Evolutionary conservation across 2,888 invertebrate genomes (phyloP).

Genomic region (Polydrusus tereticollis): DNA sequence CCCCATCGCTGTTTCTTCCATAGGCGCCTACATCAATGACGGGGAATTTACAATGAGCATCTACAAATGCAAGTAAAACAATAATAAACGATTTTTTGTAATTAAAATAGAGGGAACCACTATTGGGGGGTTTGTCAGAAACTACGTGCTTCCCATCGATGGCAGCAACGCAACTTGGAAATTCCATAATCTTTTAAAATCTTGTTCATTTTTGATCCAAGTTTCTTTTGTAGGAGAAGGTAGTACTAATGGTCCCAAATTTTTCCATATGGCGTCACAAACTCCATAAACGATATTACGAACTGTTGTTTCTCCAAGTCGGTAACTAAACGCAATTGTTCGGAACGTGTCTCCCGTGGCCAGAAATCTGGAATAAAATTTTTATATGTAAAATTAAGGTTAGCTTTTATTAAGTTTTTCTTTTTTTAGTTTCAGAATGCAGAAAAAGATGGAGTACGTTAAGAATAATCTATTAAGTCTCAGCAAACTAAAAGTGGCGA

Average conservation of each 20-base stretch:
- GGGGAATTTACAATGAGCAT: constrained; percentile 6
- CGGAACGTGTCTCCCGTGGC: no score
- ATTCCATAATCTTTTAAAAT: constrained; percentile 24
- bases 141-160: constrained; percentile 55
- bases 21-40: neutral
- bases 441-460: no score
- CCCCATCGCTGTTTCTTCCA: constrained; percentile 1
- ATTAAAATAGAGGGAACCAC: constrained; percentile 41
- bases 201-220: neutral
- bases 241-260: neutral
- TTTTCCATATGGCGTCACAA: constrained; percentile 2
- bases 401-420: no score
- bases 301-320: constrained; percentile 18
- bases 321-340: constrained; percentile 13
- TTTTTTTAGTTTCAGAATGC: no score
- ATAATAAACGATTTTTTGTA: constrained; percentile 17
- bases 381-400: no score
- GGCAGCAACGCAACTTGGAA: constrained; percentile 50
- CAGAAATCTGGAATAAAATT: no score
- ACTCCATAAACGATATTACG: constrained; percentile 6
- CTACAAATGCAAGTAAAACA: constrained; percentile 22
- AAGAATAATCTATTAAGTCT: no score
- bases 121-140: constrained; percentile 49
- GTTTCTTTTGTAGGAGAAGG: neutral
- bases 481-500: no score